Percentiles rank a stretch among this genome's conserved stretches.
Evolutionary conservation across 2,888 invertebrate species (phyloP).

Genomic region (Branchipolynoe longqiensis): DNA sequence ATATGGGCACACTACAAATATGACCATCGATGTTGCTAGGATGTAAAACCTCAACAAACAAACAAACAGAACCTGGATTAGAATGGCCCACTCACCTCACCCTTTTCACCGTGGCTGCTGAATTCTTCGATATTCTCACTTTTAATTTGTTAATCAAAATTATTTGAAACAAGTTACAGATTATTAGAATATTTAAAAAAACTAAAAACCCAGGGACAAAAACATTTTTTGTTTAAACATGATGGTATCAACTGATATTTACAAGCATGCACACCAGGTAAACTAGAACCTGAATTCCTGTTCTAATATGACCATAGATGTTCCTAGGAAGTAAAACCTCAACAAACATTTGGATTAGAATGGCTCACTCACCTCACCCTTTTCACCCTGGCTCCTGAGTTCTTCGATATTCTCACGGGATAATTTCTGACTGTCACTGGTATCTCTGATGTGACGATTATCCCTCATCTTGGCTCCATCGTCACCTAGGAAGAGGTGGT

Average conservation of each 20-base stretch:
- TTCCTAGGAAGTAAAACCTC: too few relatives aligned
- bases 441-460: constrained; percentile 91
- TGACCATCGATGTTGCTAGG: too few relatives aligned
- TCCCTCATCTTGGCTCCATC: constrained; percentile 83
- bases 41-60: too few relatives aligned
- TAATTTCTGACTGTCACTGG: constrained; percentile 90
- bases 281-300: too few relatives aligned
- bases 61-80: too few relatives aligned
- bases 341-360: too few relatives aligned
- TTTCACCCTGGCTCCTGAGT: constrained; percentile 88
- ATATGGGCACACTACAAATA: too few relatives aligned
- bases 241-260: background rate
- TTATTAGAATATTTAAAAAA: too few relatives aligned
- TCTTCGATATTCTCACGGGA: constrained; percentile 91
- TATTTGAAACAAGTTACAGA: too few relatives aligned
- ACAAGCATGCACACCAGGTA: too few relatives aligned
- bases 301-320: too few relatives aligned
- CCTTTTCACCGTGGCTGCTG: constrained; percentile 88
- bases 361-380: constrained; percentile 84
- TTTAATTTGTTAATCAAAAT: too few relatives aligned
- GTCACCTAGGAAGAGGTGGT: background rate
- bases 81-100: constrained; percentile 82
- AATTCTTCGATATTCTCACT: constrained; percentile 92
- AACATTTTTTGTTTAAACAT: background rate
- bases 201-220: background rate